Conservation (phyloP, 2,113 vertebrate genomes). For the Microcebus jonahi region DNA sequence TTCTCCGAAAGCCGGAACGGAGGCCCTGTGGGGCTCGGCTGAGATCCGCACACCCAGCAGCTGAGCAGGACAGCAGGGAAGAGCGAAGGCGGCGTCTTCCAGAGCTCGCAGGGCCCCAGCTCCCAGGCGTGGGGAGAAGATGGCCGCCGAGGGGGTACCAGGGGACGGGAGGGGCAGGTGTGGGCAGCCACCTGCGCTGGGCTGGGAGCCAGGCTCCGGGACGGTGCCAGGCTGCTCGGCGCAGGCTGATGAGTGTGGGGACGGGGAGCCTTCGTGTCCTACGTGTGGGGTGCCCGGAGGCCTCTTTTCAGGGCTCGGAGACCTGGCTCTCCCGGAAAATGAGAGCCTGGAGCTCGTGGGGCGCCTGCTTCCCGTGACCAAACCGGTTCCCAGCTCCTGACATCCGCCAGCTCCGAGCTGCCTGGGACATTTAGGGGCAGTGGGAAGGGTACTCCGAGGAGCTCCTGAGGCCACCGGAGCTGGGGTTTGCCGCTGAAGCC, state of each 20-base stretch:
- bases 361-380: fast-evolving
- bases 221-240: not conserved
- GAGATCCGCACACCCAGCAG: not conserved
- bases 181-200: not conserved
- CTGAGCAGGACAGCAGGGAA: not conserved
- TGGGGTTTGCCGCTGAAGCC: not conserved
- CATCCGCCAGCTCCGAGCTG: fast-evolving
- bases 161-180: fast-evolving
- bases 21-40: not conserved
- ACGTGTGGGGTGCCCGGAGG: not conserved
- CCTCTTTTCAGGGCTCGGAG: not conserved
- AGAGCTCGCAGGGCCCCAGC: not conserved
- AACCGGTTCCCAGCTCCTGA: fast-evolving
- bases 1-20: not conserved
- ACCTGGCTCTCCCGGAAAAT: fast-evolving
- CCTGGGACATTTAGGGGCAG: fast-evolving
- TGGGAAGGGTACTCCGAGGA: fast-evolving
- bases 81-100: fast-evolving
- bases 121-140: fast-evolving
- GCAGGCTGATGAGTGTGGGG: fast-evolving
- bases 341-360: fast-evolving
- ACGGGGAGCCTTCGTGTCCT: fast-evolving
- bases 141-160: not conserved
- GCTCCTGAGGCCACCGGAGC: not conserved
- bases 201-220: not conserved